Evolutionary conservation across 2,888 invertebrate species (phyloP).

Genomic region (Sericinus montela): DNA sequence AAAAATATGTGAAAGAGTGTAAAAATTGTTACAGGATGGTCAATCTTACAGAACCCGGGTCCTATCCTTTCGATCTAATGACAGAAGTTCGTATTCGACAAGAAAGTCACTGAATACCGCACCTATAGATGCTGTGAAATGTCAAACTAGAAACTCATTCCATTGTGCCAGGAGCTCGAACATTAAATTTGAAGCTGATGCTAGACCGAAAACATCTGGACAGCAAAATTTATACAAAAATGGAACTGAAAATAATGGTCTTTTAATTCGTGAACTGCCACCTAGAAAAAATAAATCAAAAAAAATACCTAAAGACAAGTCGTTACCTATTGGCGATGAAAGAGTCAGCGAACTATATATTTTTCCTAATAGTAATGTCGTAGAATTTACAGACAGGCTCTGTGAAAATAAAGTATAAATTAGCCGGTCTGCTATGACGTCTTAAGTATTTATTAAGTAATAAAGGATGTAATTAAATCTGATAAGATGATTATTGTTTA

Average conservation of each 20-base stretch:
- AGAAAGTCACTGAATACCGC: conserved; percentile 58
- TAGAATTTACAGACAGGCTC: conserved; percentile 66
- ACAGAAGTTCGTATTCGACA: conserved; percentile 53
- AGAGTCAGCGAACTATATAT: conserved; percentile 68
- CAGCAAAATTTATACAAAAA: conserved; percentile 40
- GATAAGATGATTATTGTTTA: conserved; percentile 7
- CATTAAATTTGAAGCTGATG: conserved; percentile 38
- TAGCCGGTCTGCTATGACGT: conserved; percentile 13
- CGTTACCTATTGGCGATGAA: conserved; percentile 56
- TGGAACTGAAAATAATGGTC: conserved; percentile 24
- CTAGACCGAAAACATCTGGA: conserved; percentile 40
- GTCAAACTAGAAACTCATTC: conserved; percentile 47
- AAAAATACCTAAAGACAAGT: conserved; percentile 37
- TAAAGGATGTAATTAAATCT: conserved; percentile 20
- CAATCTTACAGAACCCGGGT: conserved; percentile 66
- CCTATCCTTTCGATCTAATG: conserved; percentile 66
- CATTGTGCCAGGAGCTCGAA: conserved; percentile 48
- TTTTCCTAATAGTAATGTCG: conserved; percentile 68
- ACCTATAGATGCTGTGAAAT: conserved; percentile 45
- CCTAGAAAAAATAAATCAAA: conserved; percentile 38
- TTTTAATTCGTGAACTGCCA: conserved; percentile 20
- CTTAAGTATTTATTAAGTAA: conserved; percentile 15
- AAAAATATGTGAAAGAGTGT: neutral
- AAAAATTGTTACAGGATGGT: conserved; percentile 54
- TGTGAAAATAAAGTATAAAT: conserved; percentile 69